Conservation (phyloP, 2,888 invertebrate genomes). For the Ichneumoninae sp. region DNA sequence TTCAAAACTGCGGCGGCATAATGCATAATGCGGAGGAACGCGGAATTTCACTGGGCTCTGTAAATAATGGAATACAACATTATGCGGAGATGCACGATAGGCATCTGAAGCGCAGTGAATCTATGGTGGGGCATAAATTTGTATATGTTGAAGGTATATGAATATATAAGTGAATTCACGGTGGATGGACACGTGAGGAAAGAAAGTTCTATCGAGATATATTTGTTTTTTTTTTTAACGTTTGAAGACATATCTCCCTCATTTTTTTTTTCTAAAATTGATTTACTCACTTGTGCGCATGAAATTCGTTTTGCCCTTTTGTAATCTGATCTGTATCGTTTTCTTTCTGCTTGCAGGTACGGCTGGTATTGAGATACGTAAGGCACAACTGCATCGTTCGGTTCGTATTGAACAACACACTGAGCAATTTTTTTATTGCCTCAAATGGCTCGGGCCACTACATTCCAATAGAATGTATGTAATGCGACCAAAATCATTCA, state of each 20-base stretch:
- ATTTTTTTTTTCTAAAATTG: too few species aligned
- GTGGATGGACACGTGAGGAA: neutral
- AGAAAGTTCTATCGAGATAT: neutral
- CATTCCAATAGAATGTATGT: too few species aligned
- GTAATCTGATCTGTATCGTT: neutral
- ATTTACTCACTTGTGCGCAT: neutral
- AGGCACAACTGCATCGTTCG: neutral
- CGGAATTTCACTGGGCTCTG: neutral
- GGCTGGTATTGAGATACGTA: neutral
- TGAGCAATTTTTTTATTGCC: too few species aligned
- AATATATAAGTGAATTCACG: neutral
- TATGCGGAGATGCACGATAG: conserved; percentile 15
- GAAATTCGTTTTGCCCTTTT: neutral
- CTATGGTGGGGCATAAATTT: conserved; percentile 2
- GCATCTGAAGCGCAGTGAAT: neutral
- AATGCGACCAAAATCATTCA: too few species aligned
- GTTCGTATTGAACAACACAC: neutral
- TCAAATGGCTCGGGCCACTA: too few species aligned
- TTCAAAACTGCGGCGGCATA: neutral
- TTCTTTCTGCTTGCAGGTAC: neutral
- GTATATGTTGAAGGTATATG: neutral
- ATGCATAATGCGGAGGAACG: neutral
- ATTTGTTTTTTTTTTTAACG: neutral
- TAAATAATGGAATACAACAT: neutral
- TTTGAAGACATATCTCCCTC: neutral